Base-by-base conservation (phyloP, 2,113 vertebrate genomes). In the Papio anubis region DNA sequence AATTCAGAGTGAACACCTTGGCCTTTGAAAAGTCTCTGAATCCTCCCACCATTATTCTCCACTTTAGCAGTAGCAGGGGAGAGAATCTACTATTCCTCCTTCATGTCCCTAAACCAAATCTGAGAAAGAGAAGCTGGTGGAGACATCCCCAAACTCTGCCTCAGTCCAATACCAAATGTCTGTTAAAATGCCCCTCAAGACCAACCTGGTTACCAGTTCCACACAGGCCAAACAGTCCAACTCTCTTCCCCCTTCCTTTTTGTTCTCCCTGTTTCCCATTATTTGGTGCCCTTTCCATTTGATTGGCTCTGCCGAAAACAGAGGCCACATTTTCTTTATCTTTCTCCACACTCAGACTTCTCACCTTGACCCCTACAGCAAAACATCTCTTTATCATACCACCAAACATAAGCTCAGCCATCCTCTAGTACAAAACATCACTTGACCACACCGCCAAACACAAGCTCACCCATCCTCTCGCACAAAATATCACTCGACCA, bases 371-470 rank as follows among this genome's bases (percentile, higher is more conserved):
- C 66, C 45, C 57, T 12, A 25, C 14, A 55, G 87, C 52, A 45
- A 43, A 83, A 84, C 27, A 20, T 4, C 57, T 6, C 43, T 81
- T 17, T 0, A 32, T n/a, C 57, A 59, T 9, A 59, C 2, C 9
- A 25, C 57, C 57, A 25, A 25, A 59, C 57, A 8, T 57, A 9
- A 59, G 57, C 57, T 59, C 57, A 23, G 3, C 21, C 57, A 23
- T 23, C 57, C 57, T 59, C 57, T 59, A 3, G 6, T 9, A 59
- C 57, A 59, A 59, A 57, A 57, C 55, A 23, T 57, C 20, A 57
- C 55, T 57, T 20, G 7, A 57, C 7, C 9, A 59, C 21, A 59
- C 2, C 3, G 3, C 57, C 57, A 23, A 59, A 59, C 8, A 0
- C 21, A 0, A 57, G 20, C 55, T 57, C 55, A 57, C 2, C 20